phyloP scores from a whole-genome alignment of 2,888 invertebrate species.

The Dolichopus griseipennis region DNA sequence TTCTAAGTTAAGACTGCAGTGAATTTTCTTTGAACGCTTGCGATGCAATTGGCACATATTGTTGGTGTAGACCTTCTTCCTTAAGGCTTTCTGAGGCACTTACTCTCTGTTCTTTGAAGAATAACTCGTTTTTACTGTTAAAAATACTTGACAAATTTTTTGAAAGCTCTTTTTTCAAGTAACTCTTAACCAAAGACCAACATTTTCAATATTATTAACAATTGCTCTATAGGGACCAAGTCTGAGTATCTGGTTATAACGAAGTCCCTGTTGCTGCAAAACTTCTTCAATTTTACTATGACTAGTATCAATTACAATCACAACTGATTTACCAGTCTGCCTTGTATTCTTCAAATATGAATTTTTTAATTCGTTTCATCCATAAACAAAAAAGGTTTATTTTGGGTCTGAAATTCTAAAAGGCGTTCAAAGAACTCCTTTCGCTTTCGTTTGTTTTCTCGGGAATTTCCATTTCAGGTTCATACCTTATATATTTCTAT shows the following conservation, averaged over 20 bases:
- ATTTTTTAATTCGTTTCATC: constrained; percentile 4
- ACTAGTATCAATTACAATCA: constrained; percentile 1
- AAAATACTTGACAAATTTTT: not conserved
- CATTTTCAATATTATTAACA: not conserved
- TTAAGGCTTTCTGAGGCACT: not conserved
- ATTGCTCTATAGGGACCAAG: not conserved
- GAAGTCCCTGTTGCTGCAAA: not conserved
- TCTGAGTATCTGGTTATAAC: not conserved
- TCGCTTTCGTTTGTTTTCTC: constrained; percentile 10
- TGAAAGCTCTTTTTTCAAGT: not conserved
- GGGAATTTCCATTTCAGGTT: not conserved
- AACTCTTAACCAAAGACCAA: not conserved
- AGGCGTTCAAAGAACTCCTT: not conserved
- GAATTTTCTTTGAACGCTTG: too few relatives aligned
- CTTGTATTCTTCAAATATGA: constrained; percentile 7
- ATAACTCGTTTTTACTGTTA: not conserved
- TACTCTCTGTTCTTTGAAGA: not conserved
- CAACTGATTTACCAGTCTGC: not conserved
- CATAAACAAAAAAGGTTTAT: constrained; percentile 4
- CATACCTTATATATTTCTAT: too few relatives aligned
- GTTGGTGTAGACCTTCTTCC: constrained; percentile 5
- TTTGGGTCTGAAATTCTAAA: constrained; percentile 7
- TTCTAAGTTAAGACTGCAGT: too few relatives aligned
- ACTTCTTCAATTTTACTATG: constrained; percentile 2
- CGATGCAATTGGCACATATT: not conserved